These are phyloP conservation scores for Drosophila melanica DNA, from an alignment of 1,140 invertebrate species.

Conservation along the genomic window DNA sequence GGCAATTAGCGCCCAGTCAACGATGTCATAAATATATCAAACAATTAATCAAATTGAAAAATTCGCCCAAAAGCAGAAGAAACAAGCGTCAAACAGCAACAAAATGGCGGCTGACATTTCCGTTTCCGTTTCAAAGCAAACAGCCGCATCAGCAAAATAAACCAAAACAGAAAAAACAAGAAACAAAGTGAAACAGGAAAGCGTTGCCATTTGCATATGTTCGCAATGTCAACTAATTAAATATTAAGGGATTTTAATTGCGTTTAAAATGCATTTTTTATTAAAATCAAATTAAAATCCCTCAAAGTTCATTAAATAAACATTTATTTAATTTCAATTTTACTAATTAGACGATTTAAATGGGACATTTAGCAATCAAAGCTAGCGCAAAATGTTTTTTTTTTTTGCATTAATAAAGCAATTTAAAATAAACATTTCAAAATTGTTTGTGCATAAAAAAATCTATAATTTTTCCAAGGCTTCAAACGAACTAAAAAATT, in stretches of 20 bases:
- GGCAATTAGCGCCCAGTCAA: constrained; percentile 44
- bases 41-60: constrained; percentile 45
- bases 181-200: neutral
- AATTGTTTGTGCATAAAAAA: neutral
- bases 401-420: neutral
- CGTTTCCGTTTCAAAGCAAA: constrained; percentile 18
- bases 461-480: too few species aligned
- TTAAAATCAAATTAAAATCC: too few species aligned
- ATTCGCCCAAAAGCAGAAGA: neutral
- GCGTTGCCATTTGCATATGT: neutral
- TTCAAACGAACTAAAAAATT: too few species aligned
- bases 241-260: neutral
- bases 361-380: neutral
- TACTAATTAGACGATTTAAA: too few species aligned
- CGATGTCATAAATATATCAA: constrained; percentile 49
- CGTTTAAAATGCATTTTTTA: neutral
- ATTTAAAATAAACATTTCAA: neutral
- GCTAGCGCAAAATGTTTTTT: neutral
- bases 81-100: neutral
- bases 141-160: neutral
- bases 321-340: too few species aligned
- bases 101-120: constrained; percentile 45
- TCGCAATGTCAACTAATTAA: constrained; percentile 1
- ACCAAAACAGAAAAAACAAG: neutral
- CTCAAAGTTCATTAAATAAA: too few species aligned